Evolutionary conservation across 2,797 vertebrate genomes (phyloP).

Genomic region (Glyptemys insculpta): DNA sequence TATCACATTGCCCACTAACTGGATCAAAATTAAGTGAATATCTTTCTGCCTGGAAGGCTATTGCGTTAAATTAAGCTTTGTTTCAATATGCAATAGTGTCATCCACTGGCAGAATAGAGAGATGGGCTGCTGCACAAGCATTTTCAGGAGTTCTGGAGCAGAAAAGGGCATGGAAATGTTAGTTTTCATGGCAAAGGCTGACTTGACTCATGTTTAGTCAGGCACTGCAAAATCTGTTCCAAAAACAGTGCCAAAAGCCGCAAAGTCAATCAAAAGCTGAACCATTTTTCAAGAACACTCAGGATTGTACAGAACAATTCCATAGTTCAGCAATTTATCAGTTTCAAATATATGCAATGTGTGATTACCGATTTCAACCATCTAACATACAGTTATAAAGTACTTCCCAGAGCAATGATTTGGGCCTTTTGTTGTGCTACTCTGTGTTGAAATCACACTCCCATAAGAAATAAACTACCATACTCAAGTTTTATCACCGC

Average conservation of each 20-base stretch:
- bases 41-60: not conserved
- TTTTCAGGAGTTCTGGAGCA: not conserved
- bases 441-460: not conserved
- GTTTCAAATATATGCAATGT: not conserved
- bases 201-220: not conserved
- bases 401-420: not conserved
- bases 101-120: not conserved
- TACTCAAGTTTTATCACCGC: accelerated
- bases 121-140: accelerated
- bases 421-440: not conserved
- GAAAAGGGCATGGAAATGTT: not conserved
- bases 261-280: not conserved
- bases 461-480: not conserved
- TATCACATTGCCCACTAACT: not conserved
- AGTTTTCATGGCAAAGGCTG: not conserved
- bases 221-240: not conserved
- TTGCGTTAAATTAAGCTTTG: not conserved
- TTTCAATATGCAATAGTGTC: not conserved
- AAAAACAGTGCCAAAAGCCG: not conserved
- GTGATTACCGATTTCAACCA: not conserved
- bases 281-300: not conserved
- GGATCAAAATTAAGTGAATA: not conserved
- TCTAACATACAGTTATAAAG: not conserved
- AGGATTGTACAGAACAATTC: not conserved
- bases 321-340: not conserved